These are phyloP conservation scores for Anomalospiza imberbis DNA, from an alignment of 2,797 vertebrate species.

Conservation along the genomic window DNA sequence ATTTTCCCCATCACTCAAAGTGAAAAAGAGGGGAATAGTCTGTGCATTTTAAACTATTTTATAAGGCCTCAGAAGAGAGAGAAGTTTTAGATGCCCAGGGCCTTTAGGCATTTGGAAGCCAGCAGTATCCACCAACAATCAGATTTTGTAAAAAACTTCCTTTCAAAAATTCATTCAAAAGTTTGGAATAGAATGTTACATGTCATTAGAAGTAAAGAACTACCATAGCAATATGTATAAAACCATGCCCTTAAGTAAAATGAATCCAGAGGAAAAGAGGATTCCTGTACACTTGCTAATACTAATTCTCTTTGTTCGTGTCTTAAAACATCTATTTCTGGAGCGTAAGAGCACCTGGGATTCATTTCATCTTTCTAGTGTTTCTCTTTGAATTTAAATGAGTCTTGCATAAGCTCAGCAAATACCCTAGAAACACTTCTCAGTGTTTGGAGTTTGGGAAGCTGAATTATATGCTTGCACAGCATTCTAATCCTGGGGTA, in stretches of 20 bases:
- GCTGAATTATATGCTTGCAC: constrained; percentile 8
- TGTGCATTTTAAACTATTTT: not conserved
- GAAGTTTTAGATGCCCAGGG: not conserved
- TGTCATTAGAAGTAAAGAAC: not conserved
- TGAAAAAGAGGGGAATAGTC: not conserved
- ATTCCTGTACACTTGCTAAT: constrained; percentile 8
- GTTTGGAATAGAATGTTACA: not conserved
- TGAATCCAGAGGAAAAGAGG: not conserved
- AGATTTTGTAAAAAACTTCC: not conserved
- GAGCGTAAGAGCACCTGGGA: constrained; percentile 35
- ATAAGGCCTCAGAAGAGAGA: not conserved
- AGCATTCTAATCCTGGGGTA: constrained; percentile 19
- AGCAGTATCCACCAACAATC: not conserved
- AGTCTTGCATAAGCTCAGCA: constrained; percentile 27
- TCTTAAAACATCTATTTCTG: constrained; percentile 40
- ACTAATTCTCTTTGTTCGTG: constrained; percentile 27
- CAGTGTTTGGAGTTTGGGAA: not conserved
- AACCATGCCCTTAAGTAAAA: not conserved
- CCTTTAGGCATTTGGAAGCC: not conserved
- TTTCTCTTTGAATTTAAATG: constrained; percentile 59
- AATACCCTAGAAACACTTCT: constrained; percentile 32
- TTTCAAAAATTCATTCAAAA: not conserved
- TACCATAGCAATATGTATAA: not conserved
- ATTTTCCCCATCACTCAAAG: not conserved
- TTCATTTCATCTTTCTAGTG: constrained; percentile 38